These are phyloP conservation scores for Dryas iulia DNA, from an alignment of 1,140 invertebrate genomes.

Conservation along the genomic window DNA sequence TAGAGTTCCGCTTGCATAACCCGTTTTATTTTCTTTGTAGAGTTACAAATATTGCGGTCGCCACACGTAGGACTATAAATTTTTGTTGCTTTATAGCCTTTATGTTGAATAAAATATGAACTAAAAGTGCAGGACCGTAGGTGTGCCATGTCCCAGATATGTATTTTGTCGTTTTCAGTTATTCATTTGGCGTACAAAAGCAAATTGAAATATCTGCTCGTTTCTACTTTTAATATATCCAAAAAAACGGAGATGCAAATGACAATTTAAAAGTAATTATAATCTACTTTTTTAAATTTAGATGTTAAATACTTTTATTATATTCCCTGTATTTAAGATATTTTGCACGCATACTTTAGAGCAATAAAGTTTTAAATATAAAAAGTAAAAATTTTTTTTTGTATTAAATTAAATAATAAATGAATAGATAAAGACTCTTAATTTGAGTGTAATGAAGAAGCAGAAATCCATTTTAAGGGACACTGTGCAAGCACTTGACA, in stretches of 20 bases:
- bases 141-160: slow-evolving; percentile 12
- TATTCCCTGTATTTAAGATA: too few relatives aligned
- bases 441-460: slow-evolving; percentile 11
- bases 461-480: slow-evolving; percentile 23
- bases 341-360: too few relatives aligned
- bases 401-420: background rate
- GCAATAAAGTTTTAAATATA: too few relatives aligned
- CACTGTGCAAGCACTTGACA: slow-evolving; percentile 31
- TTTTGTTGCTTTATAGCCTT: slow-evolving; percentile 29
- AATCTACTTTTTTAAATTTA: background rate
- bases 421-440: background rate
- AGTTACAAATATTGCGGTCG: slow-evolving; percentile 29
- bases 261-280: background rate
- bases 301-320: background rate
- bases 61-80: slow-evolving; percentile 33
- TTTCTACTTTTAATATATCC: background rate
- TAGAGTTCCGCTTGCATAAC: background rate
- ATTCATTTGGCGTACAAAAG: background rate
- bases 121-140: slow-evolving; percentile 28
- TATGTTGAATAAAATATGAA: slow-evolving; percentile 33
- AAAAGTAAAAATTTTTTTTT: background rate
- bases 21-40: slow-evolving; percentile 22
- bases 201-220: background rate
- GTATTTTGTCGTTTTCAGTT: slow-evolving; percentile 11
- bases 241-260: background rate